Percentiles rank a stretch among this genome's conserved stretches.
Evolutionary conservation across 2,113 vertebrate species (phyloP).

Genomic region (Rhinoptilus africanus): DNA sequence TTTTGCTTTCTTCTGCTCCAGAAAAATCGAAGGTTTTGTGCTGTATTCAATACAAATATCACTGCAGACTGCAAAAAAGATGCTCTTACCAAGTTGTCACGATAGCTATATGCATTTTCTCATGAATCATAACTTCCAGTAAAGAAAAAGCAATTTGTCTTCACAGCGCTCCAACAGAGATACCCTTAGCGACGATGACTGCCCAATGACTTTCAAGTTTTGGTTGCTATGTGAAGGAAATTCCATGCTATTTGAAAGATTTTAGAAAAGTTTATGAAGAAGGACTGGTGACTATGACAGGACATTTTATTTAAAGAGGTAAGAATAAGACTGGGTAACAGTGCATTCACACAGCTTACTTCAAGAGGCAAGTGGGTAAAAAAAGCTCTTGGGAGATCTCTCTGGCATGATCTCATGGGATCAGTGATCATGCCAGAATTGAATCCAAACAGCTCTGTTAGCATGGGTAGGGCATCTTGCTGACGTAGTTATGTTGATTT

Average conservation of each 20-base stretch:
- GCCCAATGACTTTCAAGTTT: background rate
- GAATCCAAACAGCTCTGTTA: background rate
- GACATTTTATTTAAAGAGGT: background rate
- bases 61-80: background rate
- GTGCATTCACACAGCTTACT: background rate
- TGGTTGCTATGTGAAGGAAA: background rate
- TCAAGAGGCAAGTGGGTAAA: background rate
- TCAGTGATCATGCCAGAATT: background rate
- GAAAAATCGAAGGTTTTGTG: background rate
- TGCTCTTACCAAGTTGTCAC: background rate
- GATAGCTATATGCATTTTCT: background rate
- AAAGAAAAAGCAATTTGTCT: slow-evolving; percentile 31
- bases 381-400: background rate
- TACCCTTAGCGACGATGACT: background rate
- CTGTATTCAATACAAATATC: background rate
- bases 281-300: background rate
- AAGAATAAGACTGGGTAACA: background rate
- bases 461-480: background rate
- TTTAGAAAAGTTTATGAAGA: background rate
- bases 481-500: background rate
- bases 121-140: background rate
- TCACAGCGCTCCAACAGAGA: background rate
- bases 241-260: background rate
- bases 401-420: background rate
- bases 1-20: background rate